phyloP scores from a whole-genome alignment of 2,888 invertebrate species.

The Pharmacophagus antenor region DNA sequence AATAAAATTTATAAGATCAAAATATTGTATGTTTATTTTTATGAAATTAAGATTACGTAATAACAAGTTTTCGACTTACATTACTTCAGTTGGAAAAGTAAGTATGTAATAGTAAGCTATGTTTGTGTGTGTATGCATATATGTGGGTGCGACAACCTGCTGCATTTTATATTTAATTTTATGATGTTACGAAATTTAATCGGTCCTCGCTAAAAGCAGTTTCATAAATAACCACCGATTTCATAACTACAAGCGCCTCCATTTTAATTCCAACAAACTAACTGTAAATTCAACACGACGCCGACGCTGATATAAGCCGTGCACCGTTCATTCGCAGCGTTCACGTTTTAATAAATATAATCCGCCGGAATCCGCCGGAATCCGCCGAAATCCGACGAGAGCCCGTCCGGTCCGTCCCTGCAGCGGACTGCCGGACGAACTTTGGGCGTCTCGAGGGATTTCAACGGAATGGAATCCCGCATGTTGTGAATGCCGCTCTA shows the following conservation, averaged over 20 bases:
- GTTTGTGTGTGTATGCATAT: no score
- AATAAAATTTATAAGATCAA: no score
- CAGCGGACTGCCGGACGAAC: conserved; percentile 31
- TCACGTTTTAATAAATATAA: conserved; percentile 42
- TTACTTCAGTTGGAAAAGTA: no score
- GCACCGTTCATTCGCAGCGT: conserved; percentile 27
- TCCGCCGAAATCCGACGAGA: conserved; percentile 41
- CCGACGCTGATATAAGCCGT: conserved; percentile 11
- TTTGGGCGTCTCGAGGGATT: conserved; percentile 40
- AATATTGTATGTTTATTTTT: no score
- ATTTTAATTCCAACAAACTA: conserved; percentile 12
- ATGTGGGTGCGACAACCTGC: no score
- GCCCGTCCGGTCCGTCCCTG: conserved; percentile 36
- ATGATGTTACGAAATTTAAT: no score
- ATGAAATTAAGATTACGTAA: no score
- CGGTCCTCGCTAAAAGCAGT: no score
- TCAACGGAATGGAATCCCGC: conserved; percentile 40
- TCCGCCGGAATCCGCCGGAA: conserved; percentile 42
- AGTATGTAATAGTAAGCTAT: no score
- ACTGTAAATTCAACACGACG: background rate
- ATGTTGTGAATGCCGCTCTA: conserved; percentile 47
- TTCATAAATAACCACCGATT: no score
- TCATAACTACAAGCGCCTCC: background rate
- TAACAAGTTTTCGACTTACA: no score
- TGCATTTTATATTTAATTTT: no score